Evolutionary conservation across 1,140 invertebrate species (phyloP), one percentile per base, ranked within the genome.

Genomic region (Drosophila dunni): DNA sequence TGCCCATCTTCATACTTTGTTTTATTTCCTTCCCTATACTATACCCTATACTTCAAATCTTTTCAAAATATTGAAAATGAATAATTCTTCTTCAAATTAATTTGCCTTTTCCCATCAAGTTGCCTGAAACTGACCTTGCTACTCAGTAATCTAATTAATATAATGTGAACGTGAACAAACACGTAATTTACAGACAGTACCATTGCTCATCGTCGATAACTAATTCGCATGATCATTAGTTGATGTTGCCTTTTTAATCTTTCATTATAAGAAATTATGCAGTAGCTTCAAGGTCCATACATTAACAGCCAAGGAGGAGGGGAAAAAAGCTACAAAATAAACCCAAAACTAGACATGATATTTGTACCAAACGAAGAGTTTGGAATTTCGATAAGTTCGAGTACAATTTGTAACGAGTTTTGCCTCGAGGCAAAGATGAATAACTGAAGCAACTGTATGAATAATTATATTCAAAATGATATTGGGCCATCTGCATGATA

Each of bases 141-240:
- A 13, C 10, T 53, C 24, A 29, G 24, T 53, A 33, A n/a, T 36
- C 17, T 67, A 54, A 73, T 67, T 73, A 53, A 42, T 17, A 13
- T 10, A 29, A 40, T 51, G 8, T 34, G 51, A 15, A 50, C 44
- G 54, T 54, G 44, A 62, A 71, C 62, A 84, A 68, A 72, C 70
- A 42, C 62, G 65, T 40, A 66, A 57, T 69, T 34, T 64, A 65
- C 46, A 58, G 57, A 38, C 29, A 57, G 56, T 17, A 17, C 17
- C 54, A 29, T 13, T 58, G 48, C 33, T 48, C 76, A 77, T 71
- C 69, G 33, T 60, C 60, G 42, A 50, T 60, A 83, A 57, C 66
- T 54, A 74, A 77, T 82, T 82, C 54, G 63, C 84, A 78, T 75
- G 77, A 71, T 79, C 84, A 88, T 86, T 86, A 86, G 84, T 42